Conservation (phyloP, 2,797 vertebrate species). For the Zalophus californianus region DNA sequence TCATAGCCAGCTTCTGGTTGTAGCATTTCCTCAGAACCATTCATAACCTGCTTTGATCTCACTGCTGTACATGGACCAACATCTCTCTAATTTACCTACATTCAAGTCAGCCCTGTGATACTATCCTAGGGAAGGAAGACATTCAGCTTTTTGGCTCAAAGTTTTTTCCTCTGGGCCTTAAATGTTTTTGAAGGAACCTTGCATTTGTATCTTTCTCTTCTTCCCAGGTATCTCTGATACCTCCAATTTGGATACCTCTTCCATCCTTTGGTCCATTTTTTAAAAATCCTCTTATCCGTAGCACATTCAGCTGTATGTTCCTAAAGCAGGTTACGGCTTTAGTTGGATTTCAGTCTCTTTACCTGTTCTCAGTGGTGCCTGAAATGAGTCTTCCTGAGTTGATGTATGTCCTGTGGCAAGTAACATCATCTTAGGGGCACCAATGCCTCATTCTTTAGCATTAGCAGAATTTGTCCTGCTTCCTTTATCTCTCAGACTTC, state of each 20-base stretch:
- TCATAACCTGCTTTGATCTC: neutral
- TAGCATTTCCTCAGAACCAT: slow-evolving; percentile 24
- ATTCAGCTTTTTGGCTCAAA: neutral
- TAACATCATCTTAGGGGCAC: neutral
- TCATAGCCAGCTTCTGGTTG: neutral
- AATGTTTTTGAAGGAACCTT: neutral
- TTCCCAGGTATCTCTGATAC: neutral
- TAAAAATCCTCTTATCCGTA: neutral
- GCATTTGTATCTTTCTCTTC: neutral
- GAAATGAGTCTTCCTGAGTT: neutral
- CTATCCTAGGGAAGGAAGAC: neutral
- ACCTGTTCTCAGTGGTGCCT: neutral
- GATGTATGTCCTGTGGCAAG: neutral
- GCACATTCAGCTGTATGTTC: neutral
- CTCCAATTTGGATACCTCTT: neutral
- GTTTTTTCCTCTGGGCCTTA: neutral
- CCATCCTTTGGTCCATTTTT: neutral
- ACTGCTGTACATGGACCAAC: neutral
- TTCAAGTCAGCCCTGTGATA: neutral
- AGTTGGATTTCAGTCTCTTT: neutral
- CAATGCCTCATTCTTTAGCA: neutral
- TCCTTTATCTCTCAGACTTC: neutral
- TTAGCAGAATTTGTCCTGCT: neutral
- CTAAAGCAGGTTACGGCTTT: neutral
- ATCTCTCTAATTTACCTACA: neutral